Evolutionary conservation across 2,113 vertebrate genomes (phyloP).

Genomic region (Xyrauchen texanus): DNA sequence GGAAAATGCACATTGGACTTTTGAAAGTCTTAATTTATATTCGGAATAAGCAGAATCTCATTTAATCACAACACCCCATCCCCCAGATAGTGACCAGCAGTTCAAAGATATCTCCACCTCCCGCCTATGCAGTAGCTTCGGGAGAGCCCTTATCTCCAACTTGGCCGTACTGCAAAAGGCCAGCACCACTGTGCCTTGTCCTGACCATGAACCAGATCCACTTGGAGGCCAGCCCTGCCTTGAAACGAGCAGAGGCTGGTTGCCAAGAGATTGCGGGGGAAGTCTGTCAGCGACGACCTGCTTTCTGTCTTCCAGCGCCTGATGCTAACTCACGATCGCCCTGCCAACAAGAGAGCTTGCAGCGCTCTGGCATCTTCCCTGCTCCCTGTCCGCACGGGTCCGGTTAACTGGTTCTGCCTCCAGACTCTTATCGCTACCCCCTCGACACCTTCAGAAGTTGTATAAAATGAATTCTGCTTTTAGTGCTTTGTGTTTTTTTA

Average conservation of each 20-base stretch:
- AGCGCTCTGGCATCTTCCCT: constrained; percentile 49
- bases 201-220: constrained; percentile 65
- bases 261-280: constrained; percentile 70
- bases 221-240: constrained; percentile 57
- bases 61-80: constrained; percentile 62
- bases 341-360: constrained; percentile 44
- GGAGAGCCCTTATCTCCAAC: constrained; percentile 67
- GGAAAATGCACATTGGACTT: constrained; percentile 13
- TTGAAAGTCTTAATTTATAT: constrained; percentile 41
- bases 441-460: neutral
- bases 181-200: constrained; percentile 57
- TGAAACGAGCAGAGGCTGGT: constrained; percentile 61
- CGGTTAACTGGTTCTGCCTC: constrained; percentile 8
- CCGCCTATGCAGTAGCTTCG: constrained; percentile 58
- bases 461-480: neutral
- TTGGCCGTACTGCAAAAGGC: constrained; percentile 64
- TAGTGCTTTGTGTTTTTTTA: neutral
- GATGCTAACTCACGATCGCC: constrained; percentile 41
- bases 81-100: constrained; percentile 61
- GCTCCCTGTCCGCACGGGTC: constrained; percentile 48
- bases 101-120: constrained; percentile 65
- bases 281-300: constrained; percentile 63
- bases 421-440: constrained; percentile 17
- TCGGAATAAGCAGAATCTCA: constrained; percentile 42
- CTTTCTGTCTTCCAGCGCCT: constrained; percentile 60